phyloP scores from a whole-genome alignment of 2,888 invertebrate genomes.

The Tenthredo notha region DNA sequence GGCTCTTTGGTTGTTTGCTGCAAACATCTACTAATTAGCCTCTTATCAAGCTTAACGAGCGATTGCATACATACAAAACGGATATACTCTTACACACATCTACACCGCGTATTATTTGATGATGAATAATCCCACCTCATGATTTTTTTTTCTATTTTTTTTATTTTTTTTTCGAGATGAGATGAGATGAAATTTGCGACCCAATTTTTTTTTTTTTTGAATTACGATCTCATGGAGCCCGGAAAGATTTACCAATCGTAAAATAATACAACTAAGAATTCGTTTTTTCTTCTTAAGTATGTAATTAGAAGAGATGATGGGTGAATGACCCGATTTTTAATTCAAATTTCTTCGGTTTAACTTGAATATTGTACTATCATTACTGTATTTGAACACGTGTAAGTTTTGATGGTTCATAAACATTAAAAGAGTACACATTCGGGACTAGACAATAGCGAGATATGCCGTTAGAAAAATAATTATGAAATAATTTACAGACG shows the following conservation, averaged over 20 bases:
- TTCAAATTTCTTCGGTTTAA: background rate
- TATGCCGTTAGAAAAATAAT: background rate
- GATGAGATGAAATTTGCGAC: background rate
- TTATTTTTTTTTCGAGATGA: background rate
- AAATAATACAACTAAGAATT: background rate
- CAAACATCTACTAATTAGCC: background rate
- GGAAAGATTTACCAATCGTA: background rate
- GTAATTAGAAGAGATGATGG: background rate
- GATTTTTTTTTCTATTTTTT: background rate
- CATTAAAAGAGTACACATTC: background rate
- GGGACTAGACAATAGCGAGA: background rate
- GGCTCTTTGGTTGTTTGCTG: background rate
- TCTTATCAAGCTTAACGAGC: background rate
- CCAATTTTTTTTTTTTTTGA: background rate
- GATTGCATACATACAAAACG: background rate
- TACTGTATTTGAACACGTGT: constrained; percentile 3
- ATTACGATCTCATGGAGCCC: background rate
- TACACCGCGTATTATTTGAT: background rate
- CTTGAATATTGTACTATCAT: background rate
- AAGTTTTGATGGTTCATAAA: background rate
- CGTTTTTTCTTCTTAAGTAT: too few relatives aligned
- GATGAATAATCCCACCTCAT: background rate
- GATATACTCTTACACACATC: background rate
- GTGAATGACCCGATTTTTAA: background rate
- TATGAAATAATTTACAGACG: constrained; percentile 8